A percentile compares a stretch with the other conserved stretches of the same genome.
These are phyloP conservation scores for Tridacna gigas DNA, from an alignment of 2,888 invertebrate species.

Conservation along the genomic window DNA sequence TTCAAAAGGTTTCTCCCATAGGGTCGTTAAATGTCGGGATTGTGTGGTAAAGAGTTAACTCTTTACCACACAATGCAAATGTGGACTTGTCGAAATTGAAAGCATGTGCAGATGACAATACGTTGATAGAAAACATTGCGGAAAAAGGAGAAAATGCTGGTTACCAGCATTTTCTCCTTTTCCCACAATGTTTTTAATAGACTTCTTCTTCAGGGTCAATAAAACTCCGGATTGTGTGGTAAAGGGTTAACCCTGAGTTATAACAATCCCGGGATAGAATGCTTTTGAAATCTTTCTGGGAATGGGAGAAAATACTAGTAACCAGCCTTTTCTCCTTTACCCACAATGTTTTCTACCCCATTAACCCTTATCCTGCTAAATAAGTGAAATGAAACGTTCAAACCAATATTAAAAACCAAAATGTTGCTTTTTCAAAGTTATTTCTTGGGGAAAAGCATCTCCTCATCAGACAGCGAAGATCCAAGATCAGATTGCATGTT, in stretches of 20 bases:
- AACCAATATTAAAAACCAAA: too few relatives aligned
- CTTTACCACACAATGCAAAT: background rate
- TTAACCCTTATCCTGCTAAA: too few relatives aligned
- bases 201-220: background rate
- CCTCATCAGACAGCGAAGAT: too few relatives aligned
- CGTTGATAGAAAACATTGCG: background rate
- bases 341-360: background rate
- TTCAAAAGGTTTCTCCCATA: too few relatives aligned
- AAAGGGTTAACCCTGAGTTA: background rate
- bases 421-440: too few relatives aligned
- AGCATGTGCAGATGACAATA: background rate
- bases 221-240: background rate
- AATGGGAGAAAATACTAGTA: background rate
- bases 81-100: background rate
- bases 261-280: background rate
- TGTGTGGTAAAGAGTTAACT: too few relatives aligned
- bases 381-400: too few relatives aligned
- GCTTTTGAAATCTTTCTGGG: background rate
- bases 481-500: too few relatives aligned
- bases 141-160: background rate
- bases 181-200: background rate
- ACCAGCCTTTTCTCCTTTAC: background rate
- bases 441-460: too few relatives aligned
- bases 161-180: slow-evolving; percentile 8
- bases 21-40: too few relatives aligned